Percentiles rank a stretch among this genome's conserved stretches.
Conservation (phyloP, 2,888 invertebrate species). For the Caenorhabditis virilis region DNA sequence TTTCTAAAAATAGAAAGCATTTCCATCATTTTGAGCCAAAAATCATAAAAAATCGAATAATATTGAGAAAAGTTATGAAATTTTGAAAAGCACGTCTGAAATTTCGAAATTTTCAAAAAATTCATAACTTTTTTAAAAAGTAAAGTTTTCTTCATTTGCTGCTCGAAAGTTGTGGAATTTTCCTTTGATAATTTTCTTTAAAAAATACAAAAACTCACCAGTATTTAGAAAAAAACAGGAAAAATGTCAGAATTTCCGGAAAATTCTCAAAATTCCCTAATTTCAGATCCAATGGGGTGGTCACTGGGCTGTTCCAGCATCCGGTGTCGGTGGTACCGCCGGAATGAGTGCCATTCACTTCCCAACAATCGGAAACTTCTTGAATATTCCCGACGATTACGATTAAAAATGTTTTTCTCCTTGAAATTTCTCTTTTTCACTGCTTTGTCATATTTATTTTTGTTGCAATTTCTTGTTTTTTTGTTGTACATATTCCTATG, state of each 20-base stretch:
- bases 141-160: not conserved
- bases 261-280: not conserved
- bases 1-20: no score
- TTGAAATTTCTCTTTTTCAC: no score
- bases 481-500: not conserved
- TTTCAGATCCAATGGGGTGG: constrained; percentile 50
- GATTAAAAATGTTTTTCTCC: constrained; percentile 41
- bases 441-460: not conserved
- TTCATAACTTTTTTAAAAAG: not conserved
- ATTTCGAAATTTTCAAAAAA: not conserved
- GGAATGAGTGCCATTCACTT: constrained; percentile 61
- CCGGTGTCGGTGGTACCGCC: constrained; percentile 60
- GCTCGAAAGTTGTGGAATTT: not conserved
- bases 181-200: not conserved
- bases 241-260: no score
- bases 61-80: no score
- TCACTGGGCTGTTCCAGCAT: constrained; percentile 63
- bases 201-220: no score
- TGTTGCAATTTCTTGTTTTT: not conserved
- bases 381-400: constrained; percentile 64
- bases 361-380: constrained; percentile 60
- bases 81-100: not conserved
- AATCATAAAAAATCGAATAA: no score
- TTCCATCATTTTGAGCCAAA: no score
- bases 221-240: no score